Evolutionary conservation across 2,888 invertebrate species (phyloP), one percentile per base, ranked within the genome.

Genomic region (Cenopis cana): DNA sequence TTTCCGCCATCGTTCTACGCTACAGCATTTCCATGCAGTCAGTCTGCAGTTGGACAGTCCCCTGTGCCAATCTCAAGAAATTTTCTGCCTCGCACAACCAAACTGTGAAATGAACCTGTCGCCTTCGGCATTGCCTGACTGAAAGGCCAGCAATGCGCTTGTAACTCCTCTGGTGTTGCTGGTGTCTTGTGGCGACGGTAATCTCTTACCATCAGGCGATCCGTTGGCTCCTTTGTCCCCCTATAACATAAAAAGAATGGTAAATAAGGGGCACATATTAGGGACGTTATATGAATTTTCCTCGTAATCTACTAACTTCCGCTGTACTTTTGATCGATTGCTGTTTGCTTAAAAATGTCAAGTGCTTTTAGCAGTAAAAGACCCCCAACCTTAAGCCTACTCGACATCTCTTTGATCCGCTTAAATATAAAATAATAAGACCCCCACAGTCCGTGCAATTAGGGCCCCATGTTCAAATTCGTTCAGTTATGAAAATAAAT

Each of bases 371-470:
- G 74, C 75, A 76, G 76, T 76, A 81, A 79, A 73, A 75, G 71
- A 41, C 72, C 78, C 79, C 80, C 78, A 49, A 46, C 61, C 64
- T 75, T 74, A 76, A 77, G 79, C 77, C 78, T 74, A 84, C 80
- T 82, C 85, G 88, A 85, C 83, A 81, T 84, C 81, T 82, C 87
- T 89, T 89, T 89, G 88, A 89, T 89, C 86, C 79, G 57, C 74
- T 74, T 71, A 81, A 83, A 82, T 79, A 81, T 84, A 61, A 69
- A 54, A 70, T 66, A 66, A 66, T 66, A 66, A 61, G 46, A 29
- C 52, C 12, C 41, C 66, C 10, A 18, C 12, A 85, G 81, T 82
- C 76, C 76, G 76, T 81, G 83, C 84, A 88, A 87, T 87, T 86
- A 88, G 77, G 79, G 75, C 73, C 76, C 72, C 77, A 72, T 78